Base-by-base conservation (phyloP, 2,888 invertebrate species). In the Opisthograptis luteolata region DNA sequence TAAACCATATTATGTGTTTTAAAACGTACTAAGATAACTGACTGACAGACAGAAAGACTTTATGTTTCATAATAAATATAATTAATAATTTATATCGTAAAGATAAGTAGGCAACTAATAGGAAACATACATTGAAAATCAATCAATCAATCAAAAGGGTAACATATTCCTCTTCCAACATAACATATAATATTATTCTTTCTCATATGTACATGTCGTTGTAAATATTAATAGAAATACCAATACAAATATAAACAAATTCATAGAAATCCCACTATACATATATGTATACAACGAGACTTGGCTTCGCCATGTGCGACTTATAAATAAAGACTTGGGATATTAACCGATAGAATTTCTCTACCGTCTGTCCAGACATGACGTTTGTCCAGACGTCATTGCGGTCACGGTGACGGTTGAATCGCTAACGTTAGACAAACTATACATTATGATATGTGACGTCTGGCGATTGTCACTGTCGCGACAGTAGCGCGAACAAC, bases 311-410 rank as follows among this genome's bases (percentile, higher is more conserved):
- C 65, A 64, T 61, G 68, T 68, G 62, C 46, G 55, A 57, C 64
- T 66, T 61, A 60, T 61, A 68, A 70, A 69, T 68, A 70, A 59
- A 58, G 61, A 24, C 48, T 47, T 58, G 54, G 47, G 57, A 50
- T 61, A 56, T 55, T 58, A 58, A 22, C 30, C 51, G 56, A 58
- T 53, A 52, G 48, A 62, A 58, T 59, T 64, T 63, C 64, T 52
- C 50, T 41, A 28, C 43, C 48, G 58, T 62, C 58, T 58, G 46
- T n/a, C n/a, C n/a, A n/a, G n/a, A n/a, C n/a, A 59, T 65, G 68
- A 66, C 68, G 68, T 60, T 34, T 25, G 32, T 55, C 17, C 40
- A 30, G 45, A 62, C 67, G 70, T 69, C 67, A 62, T 51, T 58
- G 49, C 53, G 45, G 50, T 41, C 41, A 35, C 44, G 25, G 50